A percentile compares a stretch with the other conserved stretches of the same genome.
Evolutionary conservation across 2,888 invertebrate genomes (phyloP).

Genomic region (Toxonevra muliebris): DNA sequence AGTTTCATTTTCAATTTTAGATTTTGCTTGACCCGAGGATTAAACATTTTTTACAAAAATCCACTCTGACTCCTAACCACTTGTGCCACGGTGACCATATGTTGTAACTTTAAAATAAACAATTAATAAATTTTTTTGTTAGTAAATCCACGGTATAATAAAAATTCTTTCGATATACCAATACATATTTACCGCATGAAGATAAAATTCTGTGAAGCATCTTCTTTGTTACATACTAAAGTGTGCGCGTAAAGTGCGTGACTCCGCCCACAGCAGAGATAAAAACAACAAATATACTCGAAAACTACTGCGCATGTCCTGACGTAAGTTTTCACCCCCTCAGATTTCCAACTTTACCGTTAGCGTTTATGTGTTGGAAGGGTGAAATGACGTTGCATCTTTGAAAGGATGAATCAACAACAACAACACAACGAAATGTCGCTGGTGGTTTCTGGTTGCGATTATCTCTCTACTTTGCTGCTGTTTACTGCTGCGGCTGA

Average conservation of each 20-base stretch:
- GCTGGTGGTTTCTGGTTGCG: slow-evolving; percentile 29
- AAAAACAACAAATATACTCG: slow-evolving; percentile 14
- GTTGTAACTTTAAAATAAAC: too few species aligned
- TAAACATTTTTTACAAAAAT: background rate
- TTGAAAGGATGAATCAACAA: slow-evolving; percentile 28
- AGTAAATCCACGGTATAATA: too few species aligned
- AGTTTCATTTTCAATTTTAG: too few species aligned
- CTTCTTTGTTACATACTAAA: background rate
- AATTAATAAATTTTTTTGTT: too few species aligned
- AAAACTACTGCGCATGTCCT: slow-evolving; percentile 22
- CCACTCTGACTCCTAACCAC: background rate
- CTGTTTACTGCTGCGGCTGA: background rate
- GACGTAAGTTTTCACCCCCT: background rate
- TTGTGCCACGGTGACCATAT: background rate
- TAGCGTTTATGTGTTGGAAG: too few species aligned
- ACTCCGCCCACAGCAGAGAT: slow-evolving; percentile 51
- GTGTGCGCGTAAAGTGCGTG: slow-evolving; percentile 43
- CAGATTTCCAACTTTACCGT: too few species aligned
- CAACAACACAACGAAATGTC: slow-evolving; percentile 17
- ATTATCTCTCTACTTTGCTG: slow-evolving; percentile 29
- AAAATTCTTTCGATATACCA: too few species aligned
- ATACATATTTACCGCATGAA: too few species aligned
- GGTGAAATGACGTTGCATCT: background rate
- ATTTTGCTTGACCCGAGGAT: too few species aligned
- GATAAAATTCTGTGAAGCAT: background rate